Evolutionary conservation across 2,113 vertebrate genomes (phyloP), one percentile per base, ranked within the genome.

Genomic region (Hippocampus abdominalis): DNA sequence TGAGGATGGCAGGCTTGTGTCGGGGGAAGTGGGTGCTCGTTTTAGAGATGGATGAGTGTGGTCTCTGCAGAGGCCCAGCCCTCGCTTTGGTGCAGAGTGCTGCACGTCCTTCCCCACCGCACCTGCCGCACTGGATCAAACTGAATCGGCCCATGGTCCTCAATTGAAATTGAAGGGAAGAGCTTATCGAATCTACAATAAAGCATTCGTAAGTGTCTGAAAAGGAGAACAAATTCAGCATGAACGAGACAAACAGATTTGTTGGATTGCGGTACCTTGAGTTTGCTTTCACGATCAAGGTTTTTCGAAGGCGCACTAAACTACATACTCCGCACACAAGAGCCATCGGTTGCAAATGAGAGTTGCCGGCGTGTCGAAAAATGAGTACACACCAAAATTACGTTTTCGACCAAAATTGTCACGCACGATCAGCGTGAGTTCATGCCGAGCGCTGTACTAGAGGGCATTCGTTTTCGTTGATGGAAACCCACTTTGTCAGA

Each of bases 21-120:
- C 29, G 20, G 10, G 25, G 42, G 62, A 76, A 25, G 51, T 44
- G 44, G 44, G 65, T 67, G 74, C 44, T 74, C 49, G 63, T 76
- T 75, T 32, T 67, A 73, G 73, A 81, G 68, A 67, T 53, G 29
- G 69, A 68, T 74, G 66, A 66, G 60, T 80, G 75, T 78, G 80
- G 71, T 73, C 78, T 74, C 87, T 86, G 88, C 88, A 89, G 86
- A 83, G 83, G 83, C 83, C 78, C 84, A 86, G 71, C 89, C 86
- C 83, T 79, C 69, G 73, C 78, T 89, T 88, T 89, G 88, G 78
- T 86, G 87, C 86, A 87, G 85, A 82, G 82, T 75, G 77, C 81
- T 82, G 79, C 76, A 81, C 82, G 77, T 82, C 82, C 78, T 78
- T 84, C 82, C 82, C 74, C 66, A 61, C 79, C 86, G 84, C 86